Conservation (phyloP, 2,797 vertebrate species). For the Ceyx erithaca region DNA sequence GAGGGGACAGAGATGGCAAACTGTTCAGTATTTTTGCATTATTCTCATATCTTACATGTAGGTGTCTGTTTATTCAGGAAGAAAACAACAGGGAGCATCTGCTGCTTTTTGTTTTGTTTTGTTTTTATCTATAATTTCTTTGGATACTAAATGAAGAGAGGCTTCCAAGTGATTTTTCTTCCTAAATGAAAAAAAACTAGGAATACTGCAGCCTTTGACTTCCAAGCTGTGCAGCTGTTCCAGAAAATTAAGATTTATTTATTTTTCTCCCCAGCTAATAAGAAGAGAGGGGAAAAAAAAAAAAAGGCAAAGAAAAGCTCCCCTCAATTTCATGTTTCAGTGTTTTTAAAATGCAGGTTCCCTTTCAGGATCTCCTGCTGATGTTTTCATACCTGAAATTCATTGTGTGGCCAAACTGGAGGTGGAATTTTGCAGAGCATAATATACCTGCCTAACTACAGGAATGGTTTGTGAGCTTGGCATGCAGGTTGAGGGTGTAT, state of each 20-base stretch:
- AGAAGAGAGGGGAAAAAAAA: background rate
- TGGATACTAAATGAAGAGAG: background rate
- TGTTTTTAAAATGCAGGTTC: background rate
- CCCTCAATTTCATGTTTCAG: background rate
- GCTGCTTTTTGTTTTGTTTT: background rate
- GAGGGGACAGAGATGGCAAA: background rate
- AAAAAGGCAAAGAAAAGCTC: background rate
- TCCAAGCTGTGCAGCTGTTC: constrained; percentile 14
- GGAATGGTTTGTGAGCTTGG: background rate
- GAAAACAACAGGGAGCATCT: background rate
- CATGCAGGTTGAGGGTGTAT: background rate
- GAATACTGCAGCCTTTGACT: background rate
- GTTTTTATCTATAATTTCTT: background rate
- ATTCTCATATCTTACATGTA: background rate
- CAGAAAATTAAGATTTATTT: background rate
- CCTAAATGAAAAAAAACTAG: background rate
- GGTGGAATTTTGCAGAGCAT: background rate
- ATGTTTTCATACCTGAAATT: background rate
- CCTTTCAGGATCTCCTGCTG: background rate
- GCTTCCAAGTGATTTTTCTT: background rate
- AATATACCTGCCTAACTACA: background rate
- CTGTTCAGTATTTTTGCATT: accelerated
- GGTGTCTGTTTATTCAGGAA: background rate
- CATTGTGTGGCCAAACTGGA: background rate
- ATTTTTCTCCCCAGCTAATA: background rate